Evolutionary conservation across 92 coral and sea anemone species (phyloP), one percentile per base, ranked within the genome.

Genomic region (Zoanthus sociatus): DNA sequence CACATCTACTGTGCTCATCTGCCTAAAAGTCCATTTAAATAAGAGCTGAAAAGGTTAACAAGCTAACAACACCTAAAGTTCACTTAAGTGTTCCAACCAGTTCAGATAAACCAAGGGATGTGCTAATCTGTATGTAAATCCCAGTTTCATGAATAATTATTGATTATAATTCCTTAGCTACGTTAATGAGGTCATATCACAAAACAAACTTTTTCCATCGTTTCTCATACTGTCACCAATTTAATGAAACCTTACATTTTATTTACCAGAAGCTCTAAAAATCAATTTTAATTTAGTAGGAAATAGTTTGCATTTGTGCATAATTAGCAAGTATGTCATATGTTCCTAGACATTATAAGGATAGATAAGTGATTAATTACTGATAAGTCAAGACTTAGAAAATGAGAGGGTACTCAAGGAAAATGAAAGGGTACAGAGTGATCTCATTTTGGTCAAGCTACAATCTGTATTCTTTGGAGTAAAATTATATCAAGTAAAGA

Each of bases 1-100:
- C 64, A 12, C 64, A 56, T 56, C 64, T 56, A 56, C 64, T 56
- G 64, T 56, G 64, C 64, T 56, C 64, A 56, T 56, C 64, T 56
- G 64, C 64, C 64, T 56, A n/a, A 56, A 56, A 56, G 58, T 56
- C 17, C 64, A 56, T 56, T 56, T 9, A 56, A 9, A 56, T 56
- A 56, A 53, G 60, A 53, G 60, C 17, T 12, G 64, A 56, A 12
- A 56, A 0, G 64, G 17, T 56, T 56, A 56, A 56, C 64, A 56
- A 4, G 64, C 17, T 56, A 53, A 53, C 58, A 56, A 56, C 64
- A 56, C 64, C 64, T 56, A 56, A 56, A 56, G 15, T 56, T 56
- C 64, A 8, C 14, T 53, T 9, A 15, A 9, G 64, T 56, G 64
- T 56, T 56, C 64, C 13, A 56, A 56, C 60, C 60, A 53, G 60